A percentile compares a stretch with the other conserved stretches of the same genome.
These are phyloP conservation scores for Enteromius argenteus DNA, from an alignment of 2,797 vertebrate species.

Conservation along the genomic window DNA sequence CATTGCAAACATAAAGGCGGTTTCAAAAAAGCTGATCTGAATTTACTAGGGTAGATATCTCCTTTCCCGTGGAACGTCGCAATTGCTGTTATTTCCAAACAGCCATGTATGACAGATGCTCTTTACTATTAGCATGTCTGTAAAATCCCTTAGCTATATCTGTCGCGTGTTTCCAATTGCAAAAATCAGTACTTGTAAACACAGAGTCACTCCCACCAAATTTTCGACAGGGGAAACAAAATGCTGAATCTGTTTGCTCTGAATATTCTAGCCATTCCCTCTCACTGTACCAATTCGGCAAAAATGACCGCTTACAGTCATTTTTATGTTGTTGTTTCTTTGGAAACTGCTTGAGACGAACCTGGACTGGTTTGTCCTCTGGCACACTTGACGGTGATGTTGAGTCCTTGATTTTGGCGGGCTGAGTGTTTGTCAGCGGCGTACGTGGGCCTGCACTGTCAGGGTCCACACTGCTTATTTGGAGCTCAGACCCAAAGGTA, in stretches of 20 bases:
- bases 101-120: no score
- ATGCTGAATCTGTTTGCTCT: not conserved
- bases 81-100: not conserved
- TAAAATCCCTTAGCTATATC: not conserved
- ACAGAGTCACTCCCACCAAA: not conserved
- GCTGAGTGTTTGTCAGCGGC: not conserved
- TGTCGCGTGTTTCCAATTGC: not conserved
- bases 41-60: not conserved
- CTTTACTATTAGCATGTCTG: slow-evolving; percentile 1
- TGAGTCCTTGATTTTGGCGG: not conserved
- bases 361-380: slow-evolving; percentile 9
- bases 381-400: not conserved
- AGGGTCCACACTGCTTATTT: not conserved
- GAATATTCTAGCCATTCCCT: slow-evolving; percentile 5
- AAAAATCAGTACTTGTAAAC: slow-evolving; percentile 8
- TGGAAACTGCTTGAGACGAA: not conserved
- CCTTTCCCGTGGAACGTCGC: not conserved
- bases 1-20: not conserved
- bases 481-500: not conserved
- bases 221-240: not conserved
- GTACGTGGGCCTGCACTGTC: not conserved
- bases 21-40: not conserved
- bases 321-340: not conserved
- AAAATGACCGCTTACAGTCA: not conserved
- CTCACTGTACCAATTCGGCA: not conserved